Base-by-base conservation (phyloP, 2,113 vertebrate species). In the Psittacara wagleri region DNA sequence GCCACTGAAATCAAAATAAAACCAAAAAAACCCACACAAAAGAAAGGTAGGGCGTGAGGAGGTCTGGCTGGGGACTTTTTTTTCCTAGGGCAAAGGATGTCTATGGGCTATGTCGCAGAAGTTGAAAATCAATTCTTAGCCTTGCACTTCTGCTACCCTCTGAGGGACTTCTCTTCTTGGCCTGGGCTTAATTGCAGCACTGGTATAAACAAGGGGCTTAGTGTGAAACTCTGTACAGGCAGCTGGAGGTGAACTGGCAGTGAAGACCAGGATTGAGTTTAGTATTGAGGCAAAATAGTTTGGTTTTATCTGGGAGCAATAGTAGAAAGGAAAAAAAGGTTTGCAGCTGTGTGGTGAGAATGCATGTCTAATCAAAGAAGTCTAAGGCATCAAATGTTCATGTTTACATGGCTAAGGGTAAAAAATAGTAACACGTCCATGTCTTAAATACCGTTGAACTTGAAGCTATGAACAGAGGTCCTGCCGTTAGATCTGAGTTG, bases 201-300 rank as follows among this genome's bases (percentile, higher is more conserved):
- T 98, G 98, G 98, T 98, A 98, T 98, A 99, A 99, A 99, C 99
- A 99, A 99, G 98, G 97, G 98, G 97, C 98, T 98, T 98, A 99
- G 98, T 99, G 98, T 99, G 98, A 98, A 98, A 98, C 97, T 97
- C 97, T 97, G 97, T 83, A 89, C 96, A 98, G 97, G 98, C 98
- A 99, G 98, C 98, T 99, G 98, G 98, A 98, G 97, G 98, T 98
- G 97, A 98, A 97, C 97, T 97, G 97, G 97, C 98, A 97, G 97
- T 92, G 95, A 96, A 98, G 98, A 98, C 97, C 97, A 97, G 97
- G 97, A 97, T 73, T 97, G 98, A 98, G 97, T 98, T 98, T 97
- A 98, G 98, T 93, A 96, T 67, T 97, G 96, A 97, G 97, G 94
- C 94, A 86, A 94, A 94, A 96, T 91, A 51, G 6, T 64, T n/a